These are phyloP conservation scores for Meiosimyza decipiens DNA, from an alignment of 2,888 invertebrate genomes.

Conservation along the genomic window DNA sequence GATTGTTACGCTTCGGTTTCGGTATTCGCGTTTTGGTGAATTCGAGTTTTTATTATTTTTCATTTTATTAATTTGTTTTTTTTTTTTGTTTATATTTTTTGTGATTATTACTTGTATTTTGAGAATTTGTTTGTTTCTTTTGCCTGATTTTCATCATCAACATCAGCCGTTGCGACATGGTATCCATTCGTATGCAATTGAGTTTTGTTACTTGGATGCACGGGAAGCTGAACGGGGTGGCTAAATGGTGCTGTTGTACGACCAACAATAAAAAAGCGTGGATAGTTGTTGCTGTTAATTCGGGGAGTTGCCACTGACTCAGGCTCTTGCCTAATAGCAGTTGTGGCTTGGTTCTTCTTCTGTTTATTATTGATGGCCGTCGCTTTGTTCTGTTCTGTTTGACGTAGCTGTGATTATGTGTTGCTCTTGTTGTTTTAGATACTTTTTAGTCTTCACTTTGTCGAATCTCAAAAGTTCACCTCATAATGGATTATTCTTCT, in stretches of 20 bases:
- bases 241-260: neutral
- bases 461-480: slow-evolving; percentile 14
- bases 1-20: slow-evolving; percentile 4
- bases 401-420: slow-evolving; percentile 24
- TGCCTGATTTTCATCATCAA: slow-evolving; percentile 33
- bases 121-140: slow-evolving; percentile 11
- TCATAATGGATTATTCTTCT: slow-evolving; percentile 4
- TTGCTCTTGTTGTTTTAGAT: slow-evolving; percentile 26
- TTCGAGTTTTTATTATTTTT: slow-evolving; percentile 36
- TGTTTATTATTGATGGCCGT: slow-evolving; percentile 35
- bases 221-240: slow-evolving; percentile 2
- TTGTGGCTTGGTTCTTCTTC: slow-evolving; percentile 16
- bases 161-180: slow-evolving; percentile 32
- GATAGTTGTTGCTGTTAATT: slow-evolving; percentile 15
- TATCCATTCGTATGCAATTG: slow-evolving; percentile 44
- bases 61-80: slow-evolving; percentile 22
- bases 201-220: slow-evolving; percentile 20
- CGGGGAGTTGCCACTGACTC: slow-evolving; percentile 23
- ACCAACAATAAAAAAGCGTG: slow-evolving; percentile 3
- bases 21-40: slow-evolving; percentile 35
- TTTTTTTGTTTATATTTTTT: neutral
- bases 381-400: slow-evolving; percentile 14
- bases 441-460: slow-evolving; percentile 20
- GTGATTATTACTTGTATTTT: neutral
- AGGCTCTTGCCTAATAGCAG: neutral